phyloP scores from a whole-genome alignment of 1,140 invertebrate species.

The Meloidogyne chitwoodi region DNA sequence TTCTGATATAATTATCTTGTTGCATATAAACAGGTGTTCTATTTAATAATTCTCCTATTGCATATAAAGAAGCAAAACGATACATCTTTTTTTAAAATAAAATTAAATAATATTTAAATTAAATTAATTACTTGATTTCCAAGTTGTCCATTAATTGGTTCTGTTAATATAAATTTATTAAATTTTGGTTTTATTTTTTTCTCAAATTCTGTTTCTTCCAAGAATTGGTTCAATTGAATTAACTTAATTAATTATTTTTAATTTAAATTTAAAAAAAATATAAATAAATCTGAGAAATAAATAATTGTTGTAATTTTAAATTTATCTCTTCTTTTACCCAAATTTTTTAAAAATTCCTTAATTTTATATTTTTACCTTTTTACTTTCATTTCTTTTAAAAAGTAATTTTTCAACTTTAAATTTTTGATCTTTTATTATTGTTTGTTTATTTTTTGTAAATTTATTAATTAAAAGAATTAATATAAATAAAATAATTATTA shows the following conservation, averaged over 20 bases:
- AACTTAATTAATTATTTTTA: no score
- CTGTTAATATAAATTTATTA: background rate
- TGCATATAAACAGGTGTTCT: slow-evolving; percentile 1
- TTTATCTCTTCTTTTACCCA: no score
- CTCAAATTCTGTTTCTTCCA: background rate
- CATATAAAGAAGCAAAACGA: slow-evolving; percentile 12
- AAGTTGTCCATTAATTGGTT: background rate
- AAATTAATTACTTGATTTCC: background rate
- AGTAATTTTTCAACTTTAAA: background rate
- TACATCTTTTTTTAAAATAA: slow-evolving; percentile 14
- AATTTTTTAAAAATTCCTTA: no score
- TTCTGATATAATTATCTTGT: background rate
- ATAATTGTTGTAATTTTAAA: no score
- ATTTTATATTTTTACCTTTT: no score
- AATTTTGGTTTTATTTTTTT: background rate
- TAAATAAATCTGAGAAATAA: no score
- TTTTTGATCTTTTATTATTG: background rate
- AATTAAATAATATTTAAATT: background rate
- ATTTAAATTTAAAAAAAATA: no score
- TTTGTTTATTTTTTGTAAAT: background rate
- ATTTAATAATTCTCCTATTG: slow-evolving; percentile 6
- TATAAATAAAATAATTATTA: background rate
- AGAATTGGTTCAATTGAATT: background rate
- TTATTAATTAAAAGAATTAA: background rate
- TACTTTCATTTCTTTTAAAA: background rate